Evolutionary conservation across 2,797 vertebrate species (phyloP), one percentile per base, ranked within the genome.

Genomic region (Craterocephalus amniculus): DNA sequence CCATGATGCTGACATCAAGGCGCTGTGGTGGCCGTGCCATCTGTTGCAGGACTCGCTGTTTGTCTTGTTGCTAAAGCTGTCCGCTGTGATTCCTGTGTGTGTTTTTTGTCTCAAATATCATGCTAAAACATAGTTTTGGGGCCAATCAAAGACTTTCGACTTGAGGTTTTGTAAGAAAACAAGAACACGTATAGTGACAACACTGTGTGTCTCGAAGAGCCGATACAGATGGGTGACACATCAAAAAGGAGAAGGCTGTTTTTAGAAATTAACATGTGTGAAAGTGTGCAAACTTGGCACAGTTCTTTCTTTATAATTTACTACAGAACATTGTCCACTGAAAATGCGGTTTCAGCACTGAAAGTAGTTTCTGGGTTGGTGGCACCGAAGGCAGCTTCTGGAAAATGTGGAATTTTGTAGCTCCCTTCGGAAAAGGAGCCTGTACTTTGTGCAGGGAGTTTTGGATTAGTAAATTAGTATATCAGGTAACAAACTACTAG

Each of bases 31-130:
- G 59, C 35, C 26, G 16, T 29, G 29, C 70, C 70, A 72, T 64
- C 70, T 72, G 70, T 51, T 72, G 70, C 43, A 38, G 56, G 61
- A 58, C 32, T 38, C 43, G 20, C 31, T 54, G 3, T 69, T 58
- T 2, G 13, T 22, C 24, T 75, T 40, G 48, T 63, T 8, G 31
- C 6, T 6, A 26, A 36, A 24, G 13, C 10, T 14, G 27, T 34
- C 7, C 10, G 14, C n/a, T 38, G 51, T 38, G 32, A 58, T 34
- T 31, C 24, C 22, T 72, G 51, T 9, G 9, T 34, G 22, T 18
- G 5, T 29, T 60, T 38, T 24, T 24, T 66, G 26, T 27, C 26
- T 54, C 27, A 29, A 31, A 16, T 54, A 16, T 18, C 2, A 54
- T 14, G 51, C 24, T 54, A 54, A 54, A 54, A 16, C 26, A 16